phyloP scores from a whole-genome alignment of 2,797 vertebrate genomes.

The Trachops cirrhosus region DNA sequence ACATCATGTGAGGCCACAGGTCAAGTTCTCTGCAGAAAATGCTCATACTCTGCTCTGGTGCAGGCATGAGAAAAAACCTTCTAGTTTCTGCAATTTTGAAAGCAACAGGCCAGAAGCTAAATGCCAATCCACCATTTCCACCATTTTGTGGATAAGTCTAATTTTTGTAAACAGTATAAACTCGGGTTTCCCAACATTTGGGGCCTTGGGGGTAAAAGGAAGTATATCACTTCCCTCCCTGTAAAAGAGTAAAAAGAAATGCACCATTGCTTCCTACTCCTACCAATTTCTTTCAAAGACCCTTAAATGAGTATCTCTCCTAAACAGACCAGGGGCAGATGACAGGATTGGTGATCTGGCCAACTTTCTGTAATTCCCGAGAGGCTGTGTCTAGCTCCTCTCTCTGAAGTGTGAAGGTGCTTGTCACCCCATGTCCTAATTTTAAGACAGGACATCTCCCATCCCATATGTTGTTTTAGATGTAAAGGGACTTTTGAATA shows the following conservation, averaged over 20 bases:
- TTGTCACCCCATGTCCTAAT: background rate
- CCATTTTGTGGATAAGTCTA: background rate
- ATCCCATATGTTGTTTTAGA: background rate
- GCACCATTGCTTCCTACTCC: background rate
- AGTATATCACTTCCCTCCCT: background rate
- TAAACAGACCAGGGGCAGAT: background rate
- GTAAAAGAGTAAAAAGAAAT: background rate
- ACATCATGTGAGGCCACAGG: background rate
- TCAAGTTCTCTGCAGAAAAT: background rate
- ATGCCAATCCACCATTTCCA: background rate
- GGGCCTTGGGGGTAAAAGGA: background rate
- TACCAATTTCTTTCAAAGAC: background rate
- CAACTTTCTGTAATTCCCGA: background rate
- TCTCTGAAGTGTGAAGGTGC: background rate
- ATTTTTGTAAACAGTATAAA: background rate
- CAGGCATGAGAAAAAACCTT: background rate
- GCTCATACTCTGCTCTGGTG: background rate
- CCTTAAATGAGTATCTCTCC: background rate
- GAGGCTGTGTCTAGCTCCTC: background rate
- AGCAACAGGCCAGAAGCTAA: background rate
- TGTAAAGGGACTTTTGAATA: background rate
- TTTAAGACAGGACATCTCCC: background rate
- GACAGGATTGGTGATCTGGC: background rate
- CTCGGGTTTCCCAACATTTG: background rate
- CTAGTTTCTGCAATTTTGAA: background rate